Conservation (phyloP, 2,113 vertebrate genomes). For the Cheirogaleus medius region DNA sequence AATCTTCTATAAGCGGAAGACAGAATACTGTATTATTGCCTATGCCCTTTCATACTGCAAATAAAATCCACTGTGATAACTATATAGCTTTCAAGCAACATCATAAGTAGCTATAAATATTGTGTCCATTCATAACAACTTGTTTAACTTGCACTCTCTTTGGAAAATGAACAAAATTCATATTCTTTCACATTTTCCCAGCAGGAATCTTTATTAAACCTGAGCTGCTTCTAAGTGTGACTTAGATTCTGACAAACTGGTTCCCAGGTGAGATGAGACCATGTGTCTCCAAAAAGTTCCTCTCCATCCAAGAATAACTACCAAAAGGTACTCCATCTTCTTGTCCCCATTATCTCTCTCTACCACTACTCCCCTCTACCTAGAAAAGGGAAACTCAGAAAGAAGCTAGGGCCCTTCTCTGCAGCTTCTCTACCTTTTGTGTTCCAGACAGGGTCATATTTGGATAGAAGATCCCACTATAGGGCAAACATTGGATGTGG, state of each 20-base stretch:
- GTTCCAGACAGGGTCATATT: background rate
- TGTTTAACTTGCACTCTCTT: background rate
- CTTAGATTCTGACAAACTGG: background rate
- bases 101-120: background rate
- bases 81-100: background rate
- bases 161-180: background rate
- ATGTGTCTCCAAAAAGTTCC: background rate
- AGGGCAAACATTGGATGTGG: fast-evolving
- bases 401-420: background rate
- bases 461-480: fast-evolving
- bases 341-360: background rate
- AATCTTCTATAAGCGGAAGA: background rate
- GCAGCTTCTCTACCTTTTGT: background rate
- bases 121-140: background rate
- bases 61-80: background rate
- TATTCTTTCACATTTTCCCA: background rate
- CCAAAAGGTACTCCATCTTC: too few species aligned
- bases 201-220: background rate
- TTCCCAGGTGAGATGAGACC: background rate
- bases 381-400: background rate
- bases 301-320: background rate
- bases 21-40: fast-evolving
- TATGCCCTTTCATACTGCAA: background rate
- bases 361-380: background rate
- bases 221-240: background rate